These are phyloP conservation scores for Acipenser ruthenus DNA, from an alignment of 2,797 vertebrate species.

Conservation along the genomic window DNA sequence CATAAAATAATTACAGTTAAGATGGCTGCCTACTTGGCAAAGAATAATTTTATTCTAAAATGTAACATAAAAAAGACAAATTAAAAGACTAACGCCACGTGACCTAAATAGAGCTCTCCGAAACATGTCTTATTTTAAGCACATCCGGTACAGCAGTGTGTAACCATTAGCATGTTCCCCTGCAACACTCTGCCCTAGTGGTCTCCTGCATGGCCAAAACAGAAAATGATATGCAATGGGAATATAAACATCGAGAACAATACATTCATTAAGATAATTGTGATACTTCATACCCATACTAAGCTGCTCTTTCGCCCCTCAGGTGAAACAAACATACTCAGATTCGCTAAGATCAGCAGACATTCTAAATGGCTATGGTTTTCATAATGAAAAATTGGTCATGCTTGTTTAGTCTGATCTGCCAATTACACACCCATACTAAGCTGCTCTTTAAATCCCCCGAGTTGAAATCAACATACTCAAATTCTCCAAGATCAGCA, in stretches of 20 bases:
- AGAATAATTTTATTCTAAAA: slow-evolving; percentile 36
- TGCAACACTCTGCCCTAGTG: too few relatives aligned
- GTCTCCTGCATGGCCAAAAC: too few relatives aligned
- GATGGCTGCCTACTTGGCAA: slow-evolving; percentile 29
- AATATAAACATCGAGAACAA: too few relatives aligned
- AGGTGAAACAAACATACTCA: not conserved
- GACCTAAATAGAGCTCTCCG: too few relatives aligned
- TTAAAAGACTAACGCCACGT: too few relatives aligned
- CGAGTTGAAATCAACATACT: not conserved
- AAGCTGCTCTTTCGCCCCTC: not conserved
- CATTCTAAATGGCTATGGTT: slow-evolving; percentile 12
- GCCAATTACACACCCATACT: slow-evolving; percentile 20
- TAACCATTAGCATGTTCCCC: too few relatives aligned
- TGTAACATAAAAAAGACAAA: slow-evolving; percentile 11
- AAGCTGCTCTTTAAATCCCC: not conserved
- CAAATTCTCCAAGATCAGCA: not conserved
- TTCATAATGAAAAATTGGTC: slow-evolving; percentile 34
- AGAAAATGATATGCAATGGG: too few relatives aligned
- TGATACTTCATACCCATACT: not conserved
- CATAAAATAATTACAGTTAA: slow-evolving; percentile 13
- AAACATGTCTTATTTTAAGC: too few relatives aligned
- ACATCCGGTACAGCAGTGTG: too few relatives aligned
- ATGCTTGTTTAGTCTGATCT: slow-evolving; percentile 31
- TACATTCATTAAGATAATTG: too few relatives aligned
- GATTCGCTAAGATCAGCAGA: not conserved